A percentile compares a stretch with the other conserved stretches of the same genome.
Evolutionary conservation across 1,140 invertebrate species (phyloP).

Genomic region (Rhagoletis zephyria): DNA sequence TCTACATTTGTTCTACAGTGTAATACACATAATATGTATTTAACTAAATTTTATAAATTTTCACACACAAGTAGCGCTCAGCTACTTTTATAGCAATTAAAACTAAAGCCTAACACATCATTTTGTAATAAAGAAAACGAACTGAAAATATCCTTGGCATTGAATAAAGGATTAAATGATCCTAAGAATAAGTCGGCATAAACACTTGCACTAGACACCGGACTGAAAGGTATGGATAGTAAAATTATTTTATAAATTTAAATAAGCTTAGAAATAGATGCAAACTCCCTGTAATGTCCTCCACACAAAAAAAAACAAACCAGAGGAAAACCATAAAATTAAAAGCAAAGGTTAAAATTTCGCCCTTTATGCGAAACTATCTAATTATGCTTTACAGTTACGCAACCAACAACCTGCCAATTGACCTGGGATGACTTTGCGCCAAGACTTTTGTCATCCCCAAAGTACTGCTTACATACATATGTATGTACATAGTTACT

Average conservation of each 20-base stretch:
- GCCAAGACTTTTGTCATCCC: neutral
- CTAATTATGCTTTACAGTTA: neutral
- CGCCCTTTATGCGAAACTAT: neutral
- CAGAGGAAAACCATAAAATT: too few relatives aligned
- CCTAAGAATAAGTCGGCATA: neutral
- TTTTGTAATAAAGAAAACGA: too few relatives aligned
- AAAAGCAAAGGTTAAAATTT: too few relatives aligned
- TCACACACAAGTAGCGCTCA: too few relatives aligned
- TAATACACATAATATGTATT: too few relatives aligned
- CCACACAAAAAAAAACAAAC: too few relatives aligned
- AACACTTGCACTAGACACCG: neutral
- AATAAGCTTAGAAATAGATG: neutral
- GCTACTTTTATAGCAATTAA: too few relatives aligned
- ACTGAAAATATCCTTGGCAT: neutral
- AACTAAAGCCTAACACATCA: too few relatives aligned
- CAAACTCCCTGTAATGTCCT: too few relatives aligned
- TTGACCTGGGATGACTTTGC: conserved; percentile 22
- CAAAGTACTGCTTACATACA: too few relatives aligned
- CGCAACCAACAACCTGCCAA: neutral
- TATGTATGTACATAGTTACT: neutral
- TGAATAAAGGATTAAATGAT: neutral
- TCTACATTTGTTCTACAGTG: too few relatives aligned
- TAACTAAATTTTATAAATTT: too few relatives aligned
- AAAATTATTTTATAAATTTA: neutral
- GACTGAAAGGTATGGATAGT: neutral